Base-by-base conservation (phyloP, 2,888 invertebrate genomes). In the Meiosimyza platycephala region DNA sequence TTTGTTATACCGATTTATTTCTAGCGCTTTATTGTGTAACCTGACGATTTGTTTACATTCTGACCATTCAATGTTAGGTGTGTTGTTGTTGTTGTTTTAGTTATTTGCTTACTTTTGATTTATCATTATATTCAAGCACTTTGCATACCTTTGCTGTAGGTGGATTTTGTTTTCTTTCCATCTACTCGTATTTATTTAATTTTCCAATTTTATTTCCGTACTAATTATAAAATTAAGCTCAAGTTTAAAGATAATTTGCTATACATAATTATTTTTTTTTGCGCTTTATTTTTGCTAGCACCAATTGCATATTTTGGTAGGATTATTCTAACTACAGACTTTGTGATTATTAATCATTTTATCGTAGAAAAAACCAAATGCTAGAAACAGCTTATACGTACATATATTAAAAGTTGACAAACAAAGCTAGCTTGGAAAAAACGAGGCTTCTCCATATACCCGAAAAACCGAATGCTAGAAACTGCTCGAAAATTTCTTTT, bases 191-290 rank as follows among this genome's bases (percentile, higher is more conserved):
- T 57, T 22, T 57, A 13, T 57, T 55, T 55, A n/a, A 55, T 55
- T 57, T 15, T 16, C 54, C 15, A 18, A 40, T 48, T 48, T n/a
- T 65, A 54, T 68, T 60, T 67, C 54, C 16, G 52, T 52, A 50
- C 22, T 50, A 65, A 50, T 50, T 52, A 22, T 16, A 48, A 47
- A 63, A 66, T 74, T 73, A 71, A 54, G 55, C 73, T 65, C 65
- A 63, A 63, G 63, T 22, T 18, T 64, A 7, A 22, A n/a, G 22
- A 22, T 64, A 51, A 51, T 16, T 22, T 28, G 51, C 28, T 16
- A 64, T 22, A 13, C 52, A 50, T 64, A 51, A 52, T 51, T 18
- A 22, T 22, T 51, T 28, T 50, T 51, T 51, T 12, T 51, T 13
- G 12, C 18, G 9, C 40, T 6, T 40, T 40, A 40, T 40, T 9